Percentiles rank a stretch among this genome's conserved stretches.
Evolutionary conservation across 2,113 vertebrate genomes (phyloP).

Genomic region (Python bivittatus): DNA sequence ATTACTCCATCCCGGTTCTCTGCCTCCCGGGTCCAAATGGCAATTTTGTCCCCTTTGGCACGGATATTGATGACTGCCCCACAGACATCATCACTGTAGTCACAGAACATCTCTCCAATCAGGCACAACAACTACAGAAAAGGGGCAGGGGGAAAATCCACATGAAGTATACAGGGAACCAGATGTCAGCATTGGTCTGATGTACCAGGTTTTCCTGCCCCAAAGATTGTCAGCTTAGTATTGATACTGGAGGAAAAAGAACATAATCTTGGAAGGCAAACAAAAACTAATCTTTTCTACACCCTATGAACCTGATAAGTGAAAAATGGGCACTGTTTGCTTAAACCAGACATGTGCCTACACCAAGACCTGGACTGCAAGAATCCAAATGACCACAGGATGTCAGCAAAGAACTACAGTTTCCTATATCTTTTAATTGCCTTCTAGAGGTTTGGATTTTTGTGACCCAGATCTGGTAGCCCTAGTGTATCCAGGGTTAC

Average conservation of each 20-base stretch:
- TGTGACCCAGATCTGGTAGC: background rate
- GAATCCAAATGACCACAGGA: background rate
- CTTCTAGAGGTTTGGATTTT: background rate
- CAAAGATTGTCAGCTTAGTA: background rate
- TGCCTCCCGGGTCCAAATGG: constrained; percentile 83
- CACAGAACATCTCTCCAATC: constrained; percentile 83
- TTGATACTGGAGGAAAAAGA: background rate
- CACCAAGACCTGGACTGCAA: background rate
- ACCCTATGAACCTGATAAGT: background rate
- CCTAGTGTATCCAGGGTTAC: background rate
- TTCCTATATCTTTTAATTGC: background rate
- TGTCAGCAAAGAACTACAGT: background rate
- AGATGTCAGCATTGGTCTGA: background rate
- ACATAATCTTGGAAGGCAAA: background rate
- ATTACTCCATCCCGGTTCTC: constrained; percentile 80
- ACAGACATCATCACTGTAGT: constrained; percentile 77
- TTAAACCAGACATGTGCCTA: background rate
- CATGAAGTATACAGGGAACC: background rate
- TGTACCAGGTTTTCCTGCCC: background rate
- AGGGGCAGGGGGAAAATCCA: background rate
- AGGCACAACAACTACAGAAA: constrained; percentile 80
- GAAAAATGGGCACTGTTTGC: background rate
- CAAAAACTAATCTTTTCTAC: background rate
- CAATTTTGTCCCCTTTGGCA: constrained; percentile 85
- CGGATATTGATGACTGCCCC: constrained; percentile 86